Evolutionary conservation across 2,113 vertebrate genomes (phyloP).

Genomic region (Antigone vipio): DNA sequence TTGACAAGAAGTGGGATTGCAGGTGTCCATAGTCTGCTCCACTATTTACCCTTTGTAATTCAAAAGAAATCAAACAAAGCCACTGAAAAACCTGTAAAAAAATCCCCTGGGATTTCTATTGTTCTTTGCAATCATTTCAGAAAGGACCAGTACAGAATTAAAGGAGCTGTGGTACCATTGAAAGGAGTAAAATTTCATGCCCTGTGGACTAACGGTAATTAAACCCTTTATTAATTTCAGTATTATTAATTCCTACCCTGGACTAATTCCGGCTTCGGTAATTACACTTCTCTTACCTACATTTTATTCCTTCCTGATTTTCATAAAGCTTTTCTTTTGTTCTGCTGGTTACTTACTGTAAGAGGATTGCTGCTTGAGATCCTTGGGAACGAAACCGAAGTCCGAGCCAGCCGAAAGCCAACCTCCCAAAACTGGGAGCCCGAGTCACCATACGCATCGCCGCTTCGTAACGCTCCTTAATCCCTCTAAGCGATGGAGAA

Average conservation of each 20-base stretch:
- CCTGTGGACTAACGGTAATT: not conserved
- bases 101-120: not conserved
- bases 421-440: not conserved
- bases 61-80: not conserved
- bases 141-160: not conserved
- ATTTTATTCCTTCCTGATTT: not conserved
- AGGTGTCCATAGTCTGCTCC: not conserved
- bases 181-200: not conserved
- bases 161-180: accelerated
- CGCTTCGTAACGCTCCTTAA: not conserved
- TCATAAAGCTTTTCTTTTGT: not conserved
- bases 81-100: not conserved
- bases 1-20: not conserved
- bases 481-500: not conserved
- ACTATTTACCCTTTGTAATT: not conserved
- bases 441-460: not conserved
- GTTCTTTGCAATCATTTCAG: not conserved
- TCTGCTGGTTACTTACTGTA: not conserved
- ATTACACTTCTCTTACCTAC: not conserved
- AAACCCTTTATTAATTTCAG: not conserved
- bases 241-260: not conserved
- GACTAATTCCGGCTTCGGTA: not conserved
- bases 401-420: not conserved
- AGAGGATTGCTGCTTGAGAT: not conserved
- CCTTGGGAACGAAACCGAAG: not conserved